Evolutionary conservation across 1,140 invertebrate genomes (phyloP), one percentile per base, ranked within the genome.

Genomic region (Lepidurus couesii): DNA sequence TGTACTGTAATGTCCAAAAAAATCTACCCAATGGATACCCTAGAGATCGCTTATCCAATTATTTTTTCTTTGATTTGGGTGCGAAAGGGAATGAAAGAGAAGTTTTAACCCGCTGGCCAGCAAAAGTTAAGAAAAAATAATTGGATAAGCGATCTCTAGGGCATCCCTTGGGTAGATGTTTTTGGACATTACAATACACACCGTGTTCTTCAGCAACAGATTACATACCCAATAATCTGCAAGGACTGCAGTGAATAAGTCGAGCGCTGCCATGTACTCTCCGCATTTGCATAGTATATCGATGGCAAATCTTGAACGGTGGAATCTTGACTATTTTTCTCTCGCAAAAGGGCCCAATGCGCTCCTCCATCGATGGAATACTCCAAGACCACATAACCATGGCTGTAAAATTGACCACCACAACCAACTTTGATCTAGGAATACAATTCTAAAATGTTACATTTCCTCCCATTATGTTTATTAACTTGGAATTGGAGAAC

Each of bases 281-380:
- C 83, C 9, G 82, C 83, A 24, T 86, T 86, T 53, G 84, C 82
- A 80, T 86, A 87, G 80, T 85, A 87, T 0, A 86, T 79, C 21
- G 85, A 85, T 0, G 84, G 80, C 80, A 13, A 83, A 79, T 45
- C 81, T 79, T 26, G 81, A 81, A 77, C 84, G 82, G 79, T 84
- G 82, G 77, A 83, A 83, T 42, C 79, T 75, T 79, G 83, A 80
- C 76, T 80, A 73, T 26, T 81, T 82, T 73, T 80, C 75, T 16
- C 80, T 13, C 7, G 74, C 8, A 82, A 82, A 82, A 76, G 85
- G 81, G 8, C 78, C 86, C 86, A 87, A 7, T 84, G 83, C 24
- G 77, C 42, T 7, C 86, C 86, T 24, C 83, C 82, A 82, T 86
- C 85, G 13, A 81, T 77, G 6, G 85, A 86, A 81, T 86, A 87